Evolutionary conservation across 2,888 invertebrate species (phyloP).

Genomic region (Hirtodrosophila confusa): DNA sequence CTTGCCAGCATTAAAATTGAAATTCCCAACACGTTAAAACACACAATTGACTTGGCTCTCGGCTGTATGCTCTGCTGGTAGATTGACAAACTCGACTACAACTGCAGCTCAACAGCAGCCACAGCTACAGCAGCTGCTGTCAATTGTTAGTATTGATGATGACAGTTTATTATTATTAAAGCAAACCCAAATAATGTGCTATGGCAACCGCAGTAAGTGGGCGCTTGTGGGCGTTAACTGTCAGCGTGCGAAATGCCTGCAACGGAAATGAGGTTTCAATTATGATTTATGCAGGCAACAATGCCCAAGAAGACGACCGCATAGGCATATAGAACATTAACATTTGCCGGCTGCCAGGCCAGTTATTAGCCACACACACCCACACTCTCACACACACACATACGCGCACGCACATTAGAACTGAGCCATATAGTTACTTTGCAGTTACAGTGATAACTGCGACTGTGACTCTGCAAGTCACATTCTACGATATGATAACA

Average conservation of each 20-base stretch:
- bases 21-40: slow-evolving; percentile 17
- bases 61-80: not conserved
- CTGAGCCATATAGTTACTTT: too few species aligned
- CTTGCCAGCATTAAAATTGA: slow-evolving; percentile 25
- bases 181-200: slow-evolving; percentile 59
- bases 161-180: slow-evolving; percentile 76
- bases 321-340: slow-evolving; percentile 51
- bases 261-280: slow-evolving; percentile 78
- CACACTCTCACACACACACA: slow-evolving; percentile 6
- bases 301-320: slow-evolving; percentile 26
- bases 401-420: slow-evolving; percentile 7
- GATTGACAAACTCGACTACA: slow-evolving; percentile 17
- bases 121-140: slow-evolving; percentile 21
- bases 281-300: slow-evolving; percentile 68
- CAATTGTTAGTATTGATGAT: slow-evolving; percentile 56
- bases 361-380: slow-evolving; percentile 44
- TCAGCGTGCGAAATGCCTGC: slow-evolving; percentile 67
- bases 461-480: too few species aligned
- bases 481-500: too few species aligned
- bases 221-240: slow-evolving; percentile 14
- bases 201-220: slow-evolving; percentile 21
- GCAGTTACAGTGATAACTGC: too few species aligned
- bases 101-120: not conserved
- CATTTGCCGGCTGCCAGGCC: slow-evolving; percentile 47
- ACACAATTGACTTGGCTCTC: slow-evolving; percentile 17